These are phyloP conservation scores for Cyclophora albipunctata DNA, from an alignment of 2,888 invertebrate genomes.

Conservation along the genomic window DNA sequence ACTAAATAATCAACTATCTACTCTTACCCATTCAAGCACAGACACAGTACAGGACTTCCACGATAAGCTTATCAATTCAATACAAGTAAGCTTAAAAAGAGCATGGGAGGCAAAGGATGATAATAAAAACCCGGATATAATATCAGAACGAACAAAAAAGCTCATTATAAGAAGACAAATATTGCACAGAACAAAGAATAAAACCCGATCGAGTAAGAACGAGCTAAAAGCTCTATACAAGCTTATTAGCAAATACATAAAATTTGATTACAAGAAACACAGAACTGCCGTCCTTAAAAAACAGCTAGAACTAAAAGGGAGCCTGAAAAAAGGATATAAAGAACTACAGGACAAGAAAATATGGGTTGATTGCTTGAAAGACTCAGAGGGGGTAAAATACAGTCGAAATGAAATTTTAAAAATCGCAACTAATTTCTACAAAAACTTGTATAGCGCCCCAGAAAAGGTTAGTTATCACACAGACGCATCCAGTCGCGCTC, in stretches of 20 bases:
- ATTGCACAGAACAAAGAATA: slow-evolving; percentile 3
- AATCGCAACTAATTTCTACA: slow-evolving; percentile 4
- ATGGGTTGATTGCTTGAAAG: slow-evolving; percentile 5
- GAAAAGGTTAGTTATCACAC: neutral
- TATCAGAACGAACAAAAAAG: neutral
- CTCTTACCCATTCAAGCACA: no score
- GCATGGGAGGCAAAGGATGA: neutral
- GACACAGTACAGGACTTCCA: no score
- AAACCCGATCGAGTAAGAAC: neutral
- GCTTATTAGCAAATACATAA: slow-evolving; percentile 3
- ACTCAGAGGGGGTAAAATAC: slow-evolving; percentile 1
- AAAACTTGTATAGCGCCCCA: neutral
- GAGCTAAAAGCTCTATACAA: neutral
- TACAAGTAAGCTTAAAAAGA: slow-evolving; percentile 1
- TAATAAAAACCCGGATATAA: neutral
- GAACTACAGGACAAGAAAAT: slow-evolving; percentile 2
- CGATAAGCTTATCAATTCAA: neutral
- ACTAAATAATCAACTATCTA: no score
- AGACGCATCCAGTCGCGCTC: neutral
- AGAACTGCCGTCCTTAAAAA: slow-evolving; percentile 3
- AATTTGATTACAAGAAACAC: slow-evolving; percentile 4
- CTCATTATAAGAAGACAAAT: slow-evolving; percentile 3
- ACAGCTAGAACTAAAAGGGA: neutral
- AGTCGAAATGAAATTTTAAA: slow-evolving; percentile 3
- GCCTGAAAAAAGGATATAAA: slow-evolving; percentile 6